phyloP scores from a whole-genome alignment of 2,113 vertebrate genomes.

The Ammodytes marinus region DNA sequence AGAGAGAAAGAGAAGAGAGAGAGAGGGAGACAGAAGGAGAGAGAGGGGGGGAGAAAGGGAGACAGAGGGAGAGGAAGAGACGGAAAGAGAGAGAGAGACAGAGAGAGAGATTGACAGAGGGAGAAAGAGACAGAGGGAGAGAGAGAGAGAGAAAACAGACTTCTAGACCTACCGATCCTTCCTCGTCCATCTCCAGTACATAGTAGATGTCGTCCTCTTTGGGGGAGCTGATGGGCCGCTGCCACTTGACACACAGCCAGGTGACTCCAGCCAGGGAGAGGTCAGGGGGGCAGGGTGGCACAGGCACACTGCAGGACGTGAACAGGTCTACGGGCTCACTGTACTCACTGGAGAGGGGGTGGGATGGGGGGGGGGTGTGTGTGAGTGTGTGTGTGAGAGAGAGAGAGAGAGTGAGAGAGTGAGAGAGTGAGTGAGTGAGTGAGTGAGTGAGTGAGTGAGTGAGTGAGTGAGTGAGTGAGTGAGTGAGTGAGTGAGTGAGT shows the following conservation, averaged over 20 bases:
- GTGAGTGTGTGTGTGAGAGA: conserved; percentile 53
- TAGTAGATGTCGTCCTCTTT: conserved; percentile 96
- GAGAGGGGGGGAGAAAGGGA: too few species aligned
- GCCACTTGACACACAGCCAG: conserved; percentile 95
- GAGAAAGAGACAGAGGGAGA: neutral
- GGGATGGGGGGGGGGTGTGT: too few species aligned
- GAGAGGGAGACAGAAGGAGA: too few species aligned
- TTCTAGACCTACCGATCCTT: conserved; percentile 90
- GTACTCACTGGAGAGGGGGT: conserved; percentile 88
- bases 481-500: conserved; percentile 34
- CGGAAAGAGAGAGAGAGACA: neutral
- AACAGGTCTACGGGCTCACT: conserved; percentile 96
- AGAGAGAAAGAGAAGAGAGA: too few species aligned
- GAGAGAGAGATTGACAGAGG: too few species aligned
- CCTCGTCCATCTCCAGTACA: conserved; percentile 98
- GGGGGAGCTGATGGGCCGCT: conserved; percentile 92
- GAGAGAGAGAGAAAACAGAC: neutral
- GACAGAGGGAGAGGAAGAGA: too few species aligned
- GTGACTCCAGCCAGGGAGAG: conserved; percentile 92
- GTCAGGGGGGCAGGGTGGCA: conserved; percentile 91
- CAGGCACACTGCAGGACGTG: conserved; percentile 97
- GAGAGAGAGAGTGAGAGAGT: conserved; percentile 45
- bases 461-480: conserved; percentile 45
- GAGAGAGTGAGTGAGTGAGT: conserved; percentile 22
- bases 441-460: too few species aligned